These are phyloP conservation scores for Pelosia muscerda DNA, from an alignment of 2,888 invertebrate genomes.

Conservation along the genomic window DNA sequence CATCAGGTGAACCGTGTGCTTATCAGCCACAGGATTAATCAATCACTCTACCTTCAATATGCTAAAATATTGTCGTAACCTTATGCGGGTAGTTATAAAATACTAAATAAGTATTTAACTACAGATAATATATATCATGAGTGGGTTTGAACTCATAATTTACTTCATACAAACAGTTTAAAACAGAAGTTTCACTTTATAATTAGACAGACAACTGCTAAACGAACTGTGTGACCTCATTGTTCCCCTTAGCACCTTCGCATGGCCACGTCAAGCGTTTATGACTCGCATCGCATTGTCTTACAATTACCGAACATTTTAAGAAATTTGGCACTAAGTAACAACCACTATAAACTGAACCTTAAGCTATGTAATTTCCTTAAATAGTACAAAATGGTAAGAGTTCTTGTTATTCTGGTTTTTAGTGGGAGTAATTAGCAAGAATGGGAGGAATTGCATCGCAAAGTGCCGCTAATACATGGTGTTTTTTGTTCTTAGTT, in stretches of 20 bases:
- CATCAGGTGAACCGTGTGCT: no score
- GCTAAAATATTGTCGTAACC: no score
- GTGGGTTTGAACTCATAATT: conserved; percentile 6
- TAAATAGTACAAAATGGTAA: conserved; percentile 34
- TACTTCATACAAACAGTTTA: conserved; percentile 16
- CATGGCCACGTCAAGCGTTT: conserved; percentile 73
- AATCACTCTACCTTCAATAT: no score
- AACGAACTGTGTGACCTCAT: conserved; percentile 68
- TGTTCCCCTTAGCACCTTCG: conserved; percentile 64
- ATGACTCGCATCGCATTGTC: conserved; percentile 80
- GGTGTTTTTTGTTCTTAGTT: conserved; percentile 72
- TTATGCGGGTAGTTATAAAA: no score
- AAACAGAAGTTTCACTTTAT: conserved; percentile 48
- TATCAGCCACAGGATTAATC: no score
- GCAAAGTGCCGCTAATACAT: conserved; percentile 80
- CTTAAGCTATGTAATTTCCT: conserved; percentile 26
- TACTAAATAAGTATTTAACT: background rate
- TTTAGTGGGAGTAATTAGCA: conserved; percentile 70
- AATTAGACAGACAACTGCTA: conserved; percentile 50
- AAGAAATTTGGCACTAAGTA: conserved; percentile 79
- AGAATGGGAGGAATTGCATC: conserved; percentile 74
- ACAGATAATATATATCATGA: background rate
- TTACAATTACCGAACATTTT: conserved; percentile 79
- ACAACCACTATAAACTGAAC: conserved; percentile 56
- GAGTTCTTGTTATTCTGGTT: conserved; percentile 38